These are phyloP conservation scores for Pharmacophagus antenor DNA, from an alignment of 2,888 invertebrate genomes.

Conservation along the genomic window DNA sequence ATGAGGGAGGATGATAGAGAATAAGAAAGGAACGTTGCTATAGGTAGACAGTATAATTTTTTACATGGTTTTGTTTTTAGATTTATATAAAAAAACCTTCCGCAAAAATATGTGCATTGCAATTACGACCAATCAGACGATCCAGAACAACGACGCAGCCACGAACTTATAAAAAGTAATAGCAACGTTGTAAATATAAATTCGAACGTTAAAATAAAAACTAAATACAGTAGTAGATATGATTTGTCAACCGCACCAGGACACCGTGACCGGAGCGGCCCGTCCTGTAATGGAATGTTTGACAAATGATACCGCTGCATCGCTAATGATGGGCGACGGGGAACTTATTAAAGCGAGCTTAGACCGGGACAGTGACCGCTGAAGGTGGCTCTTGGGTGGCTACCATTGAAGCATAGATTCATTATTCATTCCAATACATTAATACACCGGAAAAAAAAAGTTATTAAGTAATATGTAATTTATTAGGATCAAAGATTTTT, in stretches of 20 bases:
- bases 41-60: no score
- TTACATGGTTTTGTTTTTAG: no score
- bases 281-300: slow-evolving; percentile 45
- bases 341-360: slow-evolving; percentile 45
- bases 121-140: no score
- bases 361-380: slow-evolving; percentile 32
- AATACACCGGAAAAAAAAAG: slow-evolving; percentile 21
- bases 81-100: no score
- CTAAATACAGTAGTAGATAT: slow-evolving; percentile 29
- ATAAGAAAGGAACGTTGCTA: no score
- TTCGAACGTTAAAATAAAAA: no score
- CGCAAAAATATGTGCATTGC: no score
- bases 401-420: slow-evolving; percentile 13
- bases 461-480: slow-evolving; percentile 25
- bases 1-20: no score
- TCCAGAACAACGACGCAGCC: no score
- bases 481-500: slow-evolving; percentile 4
- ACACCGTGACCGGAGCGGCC: slow-evolving; percentile 17
- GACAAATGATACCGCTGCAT: slow-evolving; percentile 45
- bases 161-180: no score
- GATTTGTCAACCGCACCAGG: slow-evolving; percentile 38
- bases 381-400: slow-evolving; percentile 44
- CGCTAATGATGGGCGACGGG: slow-evolving; percentile 48
- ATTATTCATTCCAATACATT: slow-evolving; percentile 24
- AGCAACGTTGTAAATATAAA: no score